Evolutionary conservation across 2,888 invertebrate genomes (phyloP).

Genomic region (Agriotes lineatus): DNA sequence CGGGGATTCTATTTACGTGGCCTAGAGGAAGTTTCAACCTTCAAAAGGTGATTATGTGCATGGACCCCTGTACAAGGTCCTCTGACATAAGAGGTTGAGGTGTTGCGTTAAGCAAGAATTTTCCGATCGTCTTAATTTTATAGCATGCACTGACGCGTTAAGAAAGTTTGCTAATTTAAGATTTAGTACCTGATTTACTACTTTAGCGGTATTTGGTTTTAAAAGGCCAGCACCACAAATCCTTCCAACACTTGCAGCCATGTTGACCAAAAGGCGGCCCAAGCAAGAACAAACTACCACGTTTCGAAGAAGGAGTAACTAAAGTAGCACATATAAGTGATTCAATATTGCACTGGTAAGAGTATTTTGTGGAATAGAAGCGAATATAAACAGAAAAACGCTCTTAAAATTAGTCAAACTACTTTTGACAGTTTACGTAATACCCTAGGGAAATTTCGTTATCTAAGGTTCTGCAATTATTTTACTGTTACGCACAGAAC

Average conservation of each 20-base stretch:
- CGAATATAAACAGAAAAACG: slow-evolving; percentile 7
- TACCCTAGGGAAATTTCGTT: slow-evolving; percentile 10
- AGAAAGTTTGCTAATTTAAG: slow-evolving; percentile 22
- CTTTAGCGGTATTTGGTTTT: slow-evolving; percentile 77
- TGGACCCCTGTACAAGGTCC: neutral
- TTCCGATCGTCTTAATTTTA: neutral
- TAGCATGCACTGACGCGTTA: neutral
- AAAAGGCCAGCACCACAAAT: slow-evolving; percentile 88
- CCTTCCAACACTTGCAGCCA: slow-evolving; percentile 90
- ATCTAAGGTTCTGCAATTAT: too few relatives aligned
- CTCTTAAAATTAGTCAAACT: slow-evolving; percentile 31
- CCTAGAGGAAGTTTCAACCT: neutral
- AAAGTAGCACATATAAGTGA: neutral
- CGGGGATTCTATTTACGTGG: neutral
- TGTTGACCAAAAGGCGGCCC: slow-evolving; percentile 71
- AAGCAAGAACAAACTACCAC: too few relatives aligned
- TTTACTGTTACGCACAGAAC: too few relatives aligned
- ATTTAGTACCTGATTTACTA: slow-evolving; percentile 78
- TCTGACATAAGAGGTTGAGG: neutral
- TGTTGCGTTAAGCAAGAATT: neutral
- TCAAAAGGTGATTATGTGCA: neutral
- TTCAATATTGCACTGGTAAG: neutral
- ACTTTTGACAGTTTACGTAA: slow-evolving; percentile 63
- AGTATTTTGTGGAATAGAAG: neutral
- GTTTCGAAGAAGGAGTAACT: too few relatives aligned